Evolutionary conservation across 2,113 vertebrate species (phyloP), one percentile per base, ranked within the genome.

Genomic region (Cyanoramphus novaezelandiae): DNA sequence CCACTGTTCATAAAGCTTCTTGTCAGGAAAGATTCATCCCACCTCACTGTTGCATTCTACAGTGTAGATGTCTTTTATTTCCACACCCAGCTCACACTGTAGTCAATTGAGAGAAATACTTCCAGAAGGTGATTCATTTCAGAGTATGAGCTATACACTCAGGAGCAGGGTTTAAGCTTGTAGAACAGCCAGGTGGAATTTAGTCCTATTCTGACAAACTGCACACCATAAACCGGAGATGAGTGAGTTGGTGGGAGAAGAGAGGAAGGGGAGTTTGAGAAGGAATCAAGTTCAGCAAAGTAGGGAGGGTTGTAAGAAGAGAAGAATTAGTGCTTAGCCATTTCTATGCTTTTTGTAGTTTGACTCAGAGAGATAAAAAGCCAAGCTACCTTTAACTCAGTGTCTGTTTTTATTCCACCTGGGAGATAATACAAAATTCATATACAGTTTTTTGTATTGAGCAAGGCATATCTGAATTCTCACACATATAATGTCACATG

Each of bases 101-200:
- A 88, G 41, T 70, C 64, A 59, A 4, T 44, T 52, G 64, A 68
- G 35, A 83, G n/a, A 71, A 92, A 39, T 53, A 67, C n/a, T 86
- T 72, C 53, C 18, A 60, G 41, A 50, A 67, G 14, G 37, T 55
- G 35, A 46, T 72, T 93, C 0, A 28, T 69, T 91, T 82, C 25
- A 57, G 43, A 62, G 17, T 35, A 33, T 0, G 3, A 71, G 8
- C 7, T 31, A 6, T 33, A 17, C 43, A 25, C 28, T 28, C 25
- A 49, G 31, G n/a, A 59, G 13, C 1, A 2, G 50, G 8, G 14
- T 46, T 63, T 59, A 37, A 65, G 5, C 18, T 90, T 0, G 0
- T 44, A 23, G 20, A 86, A n/a, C 6, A 72, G 44, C 23, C 3
- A 6, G 20, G 41, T 52, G 59, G 17, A 78, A 84, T 16, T 21